A percentile compares a stretch with the other conserved stretches of the same genome.
Conservation (phyloP, 2,797 vertebrate genomes). For the Tapirus indicus region DNA sequence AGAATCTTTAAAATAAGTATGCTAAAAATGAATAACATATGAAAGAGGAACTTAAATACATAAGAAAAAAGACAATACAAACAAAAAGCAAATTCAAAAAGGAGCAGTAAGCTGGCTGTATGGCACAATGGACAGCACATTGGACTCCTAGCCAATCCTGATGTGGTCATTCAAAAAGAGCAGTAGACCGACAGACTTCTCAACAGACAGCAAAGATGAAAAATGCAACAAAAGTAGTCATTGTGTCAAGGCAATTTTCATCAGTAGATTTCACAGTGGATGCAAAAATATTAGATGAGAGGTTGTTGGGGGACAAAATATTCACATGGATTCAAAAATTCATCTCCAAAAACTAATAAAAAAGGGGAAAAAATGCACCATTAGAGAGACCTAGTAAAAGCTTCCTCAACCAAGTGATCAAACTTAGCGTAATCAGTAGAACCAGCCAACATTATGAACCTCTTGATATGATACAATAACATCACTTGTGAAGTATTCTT, state of each 20-base stretch:
- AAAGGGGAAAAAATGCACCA: not conserved
- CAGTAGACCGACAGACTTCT: not conserved
- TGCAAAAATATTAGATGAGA: not conserved
- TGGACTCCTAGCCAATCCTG: too few species aligned
- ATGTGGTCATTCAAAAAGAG: not conserved
- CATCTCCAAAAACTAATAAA: not conserved
- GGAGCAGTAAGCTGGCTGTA: too few species aligned
- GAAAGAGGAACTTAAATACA: not conserved
- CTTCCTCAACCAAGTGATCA: not conserved
- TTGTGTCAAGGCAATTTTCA: not conserved
- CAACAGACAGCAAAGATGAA: not conserved
- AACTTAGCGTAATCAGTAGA: not conserved
- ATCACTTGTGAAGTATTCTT: not conserved
- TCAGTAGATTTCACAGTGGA: not conserved
- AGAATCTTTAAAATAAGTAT: slow-evolving; percentile 26
- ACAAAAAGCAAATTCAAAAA: not conserved
- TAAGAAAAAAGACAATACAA: not conserved
- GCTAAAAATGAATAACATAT: not conserved
- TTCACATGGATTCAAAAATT: not conserved
- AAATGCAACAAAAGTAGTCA: not conserved
- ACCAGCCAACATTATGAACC: not conserved
- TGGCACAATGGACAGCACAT: too few species aligned
- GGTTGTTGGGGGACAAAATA: not conserved
- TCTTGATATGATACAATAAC: not conserved
- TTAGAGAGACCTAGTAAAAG: not conserved